phyloP scores from a whole-genome alignment of 1,140 invertebrate species.

The Temnothorax longispinosus region DNA sequence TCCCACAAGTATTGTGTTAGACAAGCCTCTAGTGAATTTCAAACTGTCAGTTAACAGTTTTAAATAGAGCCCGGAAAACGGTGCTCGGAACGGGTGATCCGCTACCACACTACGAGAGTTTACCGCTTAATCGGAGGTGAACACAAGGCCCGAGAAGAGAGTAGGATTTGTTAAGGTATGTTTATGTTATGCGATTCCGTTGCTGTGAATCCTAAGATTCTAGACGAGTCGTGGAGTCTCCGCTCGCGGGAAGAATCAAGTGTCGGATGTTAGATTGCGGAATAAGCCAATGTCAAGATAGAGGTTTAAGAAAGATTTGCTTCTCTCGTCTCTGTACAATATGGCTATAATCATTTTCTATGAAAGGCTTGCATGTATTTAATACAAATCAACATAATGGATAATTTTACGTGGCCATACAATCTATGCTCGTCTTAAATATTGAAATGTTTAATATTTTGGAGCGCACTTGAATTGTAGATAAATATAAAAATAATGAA shows the following conservation, averaged over 20 bases:
- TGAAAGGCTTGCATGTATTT: conserved; percentile 29
- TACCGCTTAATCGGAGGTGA: conserved; percentile 72
- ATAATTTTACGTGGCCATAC: background rate
- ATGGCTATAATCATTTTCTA: background rate
- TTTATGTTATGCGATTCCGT: conserved; percentile 72
- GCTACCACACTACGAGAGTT: conserved; percentile 70
- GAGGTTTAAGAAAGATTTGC: background rate
- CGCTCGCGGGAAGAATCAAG: background rate
- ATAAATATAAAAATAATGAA: conserved; percentile 19
- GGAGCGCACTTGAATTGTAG: background rate
- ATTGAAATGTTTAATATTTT: background rate
- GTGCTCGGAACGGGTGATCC: conserved; percentile 72
- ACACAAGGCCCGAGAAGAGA: conserved; percentile 68
- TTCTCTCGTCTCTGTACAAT: background rate
- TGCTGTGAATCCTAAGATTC: conserved; percentile 48
- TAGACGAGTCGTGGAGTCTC: conserved; percentile 48
- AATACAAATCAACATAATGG: background rate
- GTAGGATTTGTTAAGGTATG: conserved; percentile 74
- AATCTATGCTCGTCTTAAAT: background rate
- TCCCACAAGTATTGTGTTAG: conserved; percentile 62
- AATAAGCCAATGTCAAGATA: background rate
- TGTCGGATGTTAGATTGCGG: conserved; percentile 19
- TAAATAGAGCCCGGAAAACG: conserved; percentile 72
- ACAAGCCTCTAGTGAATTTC: conserved; percentile 73
- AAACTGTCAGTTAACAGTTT: conserved; percentile 74